Conservation (phyloP, 2,888 invertebrate species). For the Mycalesis mineus region DNA sequence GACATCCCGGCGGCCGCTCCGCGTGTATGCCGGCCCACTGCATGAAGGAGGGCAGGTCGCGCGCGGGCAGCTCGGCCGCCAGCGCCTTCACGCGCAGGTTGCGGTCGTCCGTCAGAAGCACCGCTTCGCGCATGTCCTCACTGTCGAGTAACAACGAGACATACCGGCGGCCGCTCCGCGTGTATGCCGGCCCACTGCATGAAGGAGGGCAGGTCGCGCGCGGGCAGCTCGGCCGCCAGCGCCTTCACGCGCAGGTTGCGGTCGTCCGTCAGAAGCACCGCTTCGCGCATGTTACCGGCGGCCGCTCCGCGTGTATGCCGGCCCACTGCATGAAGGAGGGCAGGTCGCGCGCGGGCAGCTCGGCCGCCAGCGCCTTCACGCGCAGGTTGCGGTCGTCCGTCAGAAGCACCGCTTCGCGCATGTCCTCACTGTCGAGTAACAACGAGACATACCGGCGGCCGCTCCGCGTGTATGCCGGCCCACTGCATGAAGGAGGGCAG, state of each 20-base stretch:
- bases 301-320: constrained; percentile 56
- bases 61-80: constrained; percentile 93
- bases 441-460: too few relatives aligned
- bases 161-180: neutral
- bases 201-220: constrained; percentile 92
- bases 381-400: constrained; percentile 97
- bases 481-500: constrained; percentile 93
- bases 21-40: constrained; percentile 86
- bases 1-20: constrained; percentile 1
- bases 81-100: constrained; percentile 97
- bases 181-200: constrained; percentile 89
- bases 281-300: too few relatives aligned
- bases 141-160: too few relatives aligned
- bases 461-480: constrained; percentile 79
- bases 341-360: constrained; percentile 93
- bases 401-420: too few relatives aligned
- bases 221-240: constrained; percentile 93
- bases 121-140: constrained; percentile 87
- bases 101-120: constrained; percentile 95
- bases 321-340: constrained; percentile 95
- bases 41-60: constrained; percentile 92
- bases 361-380: constrained; percentile 94
- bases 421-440: too few relatives aligned
- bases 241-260: constrained; percentile 97
- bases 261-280: constrained; percentile 96